Percentiles rank a stretch among this genome's conserved stretches.
Evolutionary conservation across 1,140 invertebrate genomes (phyloP).

Genomic region (Nebria ingens): DNA sequence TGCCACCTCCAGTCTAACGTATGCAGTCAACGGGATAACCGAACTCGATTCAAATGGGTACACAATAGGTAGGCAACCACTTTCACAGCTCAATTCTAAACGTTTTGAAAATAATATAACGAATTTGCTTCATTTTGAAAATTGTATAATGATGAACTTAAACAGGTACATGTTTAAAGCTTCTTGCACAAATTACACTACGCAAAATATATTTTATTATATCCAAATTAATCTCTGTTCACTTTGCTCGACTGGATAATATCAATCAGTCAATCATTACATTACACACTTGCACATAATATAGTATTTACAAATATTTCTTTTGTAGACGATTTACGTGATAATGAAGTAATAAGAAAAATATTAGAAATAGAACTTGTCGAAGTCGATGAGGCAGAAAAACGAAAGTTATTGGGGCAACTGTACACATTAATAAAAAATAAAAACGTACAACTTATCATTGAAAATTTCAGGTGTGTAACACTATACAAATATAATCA

Average conservation of each 20-base stretch:
- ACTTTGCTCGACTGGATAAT: no score
- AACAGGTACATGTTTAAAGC: no score
- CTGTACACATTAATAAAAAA: conserved; percentile 36
- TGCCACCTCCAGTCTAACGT: conserved; percentile 18
- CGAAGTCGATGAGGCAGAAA: conserved; percentile 27
- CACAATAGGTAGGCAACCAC: conserved; percentile 17
- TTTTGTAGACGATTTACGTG: conserved; percentile 27
- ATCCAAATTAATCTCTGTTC: no score
- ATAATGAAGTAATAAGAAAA: conserved; percentile 35
- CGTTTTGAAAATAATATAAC: no score
- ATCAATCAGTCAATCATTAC: no score
- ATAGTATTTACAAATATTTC: no score
- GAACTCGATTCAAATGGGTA: conserved; percentile 29
- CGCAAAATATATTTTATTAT: no score
- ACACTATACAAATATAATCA: conserved; percentile 8
- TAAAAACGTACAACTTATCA: conserved; percentile 37
- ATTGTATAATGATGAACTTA: no score
- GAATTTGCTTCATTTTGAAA: no score
- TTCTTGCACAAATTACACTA: no score
- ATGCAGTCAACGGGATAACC: conserved; percentile 25
- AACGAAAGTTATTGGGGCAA: conserved; percentile 30
- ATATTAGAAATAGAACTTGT: conserved; percentile 27
- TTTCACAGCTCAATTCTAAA: no score
- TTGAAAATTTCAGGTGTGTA: conserved; percentile 45
- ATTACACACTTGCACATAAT: no score